Conservation (phyloP, 2,888 invertebrate species). For the Chydorus sphaericus region DNA sequence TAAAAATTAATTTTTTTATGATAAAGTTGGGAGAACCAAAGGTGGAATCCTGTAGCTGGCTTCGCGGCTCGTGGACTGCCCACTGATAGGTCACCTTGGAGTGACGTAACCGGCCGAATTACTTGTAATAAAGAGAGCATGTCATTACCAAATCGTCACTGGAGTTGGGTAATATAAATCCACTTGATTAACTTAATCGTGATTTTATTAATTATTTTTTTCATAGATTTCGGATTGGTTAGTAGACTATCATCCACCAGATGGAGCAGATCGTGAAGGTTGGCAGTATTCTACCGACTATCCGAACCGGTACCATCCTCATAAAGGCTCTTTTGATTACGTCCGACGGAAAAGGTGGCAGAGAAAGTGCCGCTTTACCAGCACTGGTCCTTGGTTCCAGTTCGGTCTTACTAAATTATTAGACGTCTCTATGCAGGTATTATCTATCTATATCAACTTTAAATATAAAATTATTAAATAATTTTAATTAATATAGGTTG, state of each 20-base stretch:
- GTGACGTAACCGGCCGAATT: slow-evolving; percentile 68
- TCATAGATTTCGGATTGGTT: slow-evolving; percentile 68
- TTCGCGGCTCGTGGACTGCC: slow-evolving; percentile 73
- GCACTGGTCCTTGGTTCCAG: slow-evolving; percentile 77
- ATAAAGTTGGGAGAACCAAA: slow-evolving; percentile 86
- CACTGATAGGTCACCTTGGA: slow-evolving; percentile 74
- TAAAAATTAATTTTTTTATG: no score
- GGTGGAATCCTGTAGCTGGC: slow-evolving; percentile 84
- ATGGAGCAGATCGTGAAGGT: slow-evolving; percentile 77
- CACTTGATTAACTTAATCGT: not conserved
- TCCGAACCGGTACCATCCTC: slow-evolving; percentile 68
- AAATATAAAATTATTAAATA: not conserved
- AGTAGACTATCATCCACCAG: slow-evolving; percentile 77
- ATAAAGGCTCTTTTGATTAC: slow-evolving; percentile 75
- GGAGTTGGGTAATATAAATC: slow-evolving; percentile 56
- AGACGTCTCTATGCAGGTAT: slow-evolving; percentile 53
- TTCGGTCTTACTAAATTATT: slow-evolving; percentile 70
- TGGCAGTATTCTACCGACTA: slow-evolving; percentile 94
- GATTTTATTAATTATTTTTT: not conserved
- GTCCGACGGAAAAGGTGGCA: slow-evolving; percentile 72
- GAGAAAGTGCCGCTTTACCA: slow-evolving; percentile 62
- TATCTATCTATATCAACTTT: not conserved
- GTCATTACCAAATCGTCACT: slow-evolving; percentile 67
- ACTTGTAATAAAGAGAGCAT: slow-evolving; percentile 73
- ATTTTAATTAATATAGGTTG: not conserved